Conservation (phyloP, 35 echinoderm and acorn worm genomes). For the Ophiothrix spiculata region DNA sequence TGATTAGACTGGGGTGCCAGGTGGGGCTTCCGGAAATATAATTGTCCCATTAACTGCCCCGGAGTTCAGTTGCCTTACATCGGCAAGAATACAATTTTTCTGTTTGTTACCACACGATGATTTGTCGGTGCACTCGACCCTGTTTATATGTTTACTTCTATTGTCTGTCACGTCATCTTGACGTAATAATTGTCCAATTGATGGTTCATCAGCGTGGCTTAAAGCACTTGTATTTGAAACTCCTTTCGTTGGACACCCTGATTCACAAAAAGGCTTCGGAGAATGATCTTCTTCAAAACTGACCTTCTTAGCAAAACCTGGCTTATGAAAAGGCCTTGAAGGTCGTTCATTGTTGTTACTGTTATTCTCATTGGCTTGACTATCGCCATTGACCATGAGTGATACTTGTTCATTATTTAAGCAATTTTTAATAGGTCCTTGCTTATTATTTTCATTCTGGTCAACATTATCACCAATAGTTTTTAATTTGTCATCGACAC, state of each 20-base stretch:
- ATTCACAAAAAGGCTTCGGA: not conserved
- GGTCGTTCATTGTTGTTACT: constrained; percentile 27
- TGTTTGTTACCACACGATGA: not conserved
- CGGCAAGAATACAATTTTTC: not conserved
- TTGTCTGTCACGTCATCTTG: not conserved
- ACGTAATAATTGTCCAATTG: not conserved
- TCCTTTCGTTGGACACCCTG: not conserved
- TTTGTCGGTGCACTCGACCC: not conserved
- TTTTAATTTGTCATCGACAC: not conserved
- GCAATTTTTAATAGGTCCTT: not conserved
- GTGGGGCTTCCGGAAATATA: constrained; percentile 41
- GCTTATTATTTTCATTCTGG: not conserved
- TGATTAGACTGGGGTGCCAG: constrained; percentile 53
- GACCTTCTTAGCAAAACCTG: not conserved
- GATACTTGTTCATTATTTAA: not conserved
- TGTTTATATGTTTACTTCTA: not conserved
- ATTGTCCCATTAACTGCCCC: constrained; percentile 30
- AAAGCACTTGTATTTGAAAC: not conserved
- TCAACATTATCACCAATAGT: not conserved
- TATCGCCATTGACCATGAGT: not conserved
- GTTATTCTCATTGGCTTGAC: constrained; percentile 28
- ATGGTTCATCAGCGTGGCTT: not conserved
- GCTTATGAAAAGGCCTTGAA: not conserved
- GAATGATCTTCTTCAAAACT: constrained; percentile 4
- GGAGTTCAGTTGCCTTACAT: not conserved